Conservation (phyloP, 2,797 vertebrate genomes). For the Sylvia borin region DNA sequence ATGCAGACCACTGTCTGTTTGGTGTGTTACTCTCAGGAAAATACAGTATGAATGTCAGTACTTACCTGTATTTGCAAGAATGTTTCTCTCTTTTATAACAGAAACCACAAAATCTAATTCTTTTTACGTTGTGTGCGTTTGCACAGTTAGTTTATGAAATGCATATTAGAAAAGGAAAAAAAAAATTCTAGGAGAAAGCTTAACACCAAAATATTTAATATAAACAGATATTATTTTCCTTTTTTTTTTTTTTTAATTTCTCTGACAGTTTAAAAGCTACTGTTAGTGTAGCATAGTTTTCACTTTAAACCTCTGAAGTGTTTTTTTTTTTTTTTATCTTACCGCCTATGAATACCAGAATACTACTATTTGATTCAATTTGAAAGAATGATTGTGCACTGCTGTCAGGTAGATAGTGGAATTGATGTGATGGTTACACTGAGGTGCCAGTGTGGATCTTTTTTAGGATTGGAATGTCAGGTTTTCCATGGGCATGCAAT, state of each 20-base stretch:
- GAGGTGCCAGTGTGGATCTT: not conserved
- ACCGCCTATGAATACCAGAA: not conserved
- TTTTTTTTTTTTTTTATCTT: not conserved
- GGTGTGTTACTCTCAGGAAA: not conserved
- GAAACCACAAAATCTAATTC: not conserved
- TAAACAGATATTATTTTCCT: not conserved
- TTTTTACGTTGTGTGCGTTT: not conserved
- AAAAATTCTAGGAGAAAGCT: not conserved
- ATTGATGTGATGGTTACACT: not conserved
- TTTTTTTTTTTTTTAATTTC: too few relatives aligned
- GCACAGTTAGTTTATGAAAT: not conserved
- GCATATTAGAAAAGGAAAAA: fast-evolving
- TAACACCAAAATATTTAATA: not conserved
- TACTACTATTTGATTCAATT: not conserved
- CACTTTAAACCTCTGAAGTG: not conserved
- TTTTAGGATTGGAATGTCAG: not conserved
- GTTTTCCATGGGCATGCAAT: not conserved
- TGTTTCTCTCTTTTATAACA: not conserved
- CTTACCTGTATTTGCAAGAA: not conserved
- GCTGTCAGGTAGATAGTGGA: not conserved
- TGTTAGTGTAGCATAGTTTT: not conserved
- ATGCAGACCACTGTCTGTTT: not conserved
- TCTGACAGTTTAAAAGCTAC: not conserved
- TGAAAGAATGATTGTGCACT: not conserved
- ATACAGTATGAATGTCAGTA: not conserved